Conservation (phyloP, 2,888 invertebrate species). For the Drosophila nr. fundita region DNA sequence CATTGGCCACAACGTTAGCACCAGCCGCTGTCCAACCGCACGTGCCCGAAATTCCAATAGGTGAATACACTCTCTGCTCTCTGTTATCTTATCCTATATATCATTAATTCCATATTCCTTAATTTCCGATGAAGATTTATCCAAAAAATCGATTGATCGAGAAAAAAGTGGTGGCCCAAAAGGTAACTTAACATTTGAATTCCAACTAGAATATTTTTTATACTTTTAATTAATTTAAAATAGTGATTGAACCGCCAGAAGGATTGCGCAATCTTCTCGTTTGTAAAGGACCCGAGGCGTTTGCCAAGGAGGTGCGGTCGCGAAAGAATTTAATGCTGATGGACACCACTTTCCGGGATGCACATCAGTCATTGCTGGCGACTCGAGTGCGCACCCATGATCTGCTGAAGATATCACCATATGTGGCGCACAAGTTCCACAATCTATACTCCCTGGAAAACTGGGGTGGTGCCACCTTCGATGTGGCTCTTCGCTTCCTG, state of each 20-base stretch:
- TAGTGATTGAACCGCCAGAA: constrained; percentile 90
- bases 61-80: constrained; percentile 85
- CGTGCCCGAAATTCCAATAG: constrained; percentile 92
- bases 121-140: constrained; percentile 86
- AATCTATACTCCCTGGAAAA: constrained; percentile 96
- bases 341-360: constrained; percentile 99
- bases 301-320: constrained; percentile 96
- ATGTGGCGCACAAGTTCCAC: constrained; percentile 96
- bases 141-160: constrained; percentile 88
- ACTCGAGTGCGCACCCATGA: constrained; percentile 98
- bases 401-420: constrained; percentile 95
- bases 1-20: constrained; percentile 94
- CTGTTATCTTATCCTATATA: neutral
- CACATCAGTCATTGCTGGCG: constrained; percentile 98
- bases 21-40: constrained; percentile 94
- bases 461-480: constrained; percentile 99
- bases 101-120: constrained; percentile 28
- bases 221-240: neutral
- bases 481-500: constrained; percentile 97
- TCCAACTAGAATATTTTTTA: neutral
- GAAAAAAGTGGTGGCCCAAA: constrained; percentile 88
- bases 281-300: constrained; percentile 96
- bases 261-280: constrained; percentile 95
- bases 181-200: constrained; percentile 84
- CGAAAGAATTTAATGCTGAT: constrained; percentile 95